A percentile compares a stretch with the other conserved stretches of the same genome.
Evolutionary conservation across 2,888 invertebrate genomes (phyloP).

Genomic region (Epinotia brunnichana): DNA sequence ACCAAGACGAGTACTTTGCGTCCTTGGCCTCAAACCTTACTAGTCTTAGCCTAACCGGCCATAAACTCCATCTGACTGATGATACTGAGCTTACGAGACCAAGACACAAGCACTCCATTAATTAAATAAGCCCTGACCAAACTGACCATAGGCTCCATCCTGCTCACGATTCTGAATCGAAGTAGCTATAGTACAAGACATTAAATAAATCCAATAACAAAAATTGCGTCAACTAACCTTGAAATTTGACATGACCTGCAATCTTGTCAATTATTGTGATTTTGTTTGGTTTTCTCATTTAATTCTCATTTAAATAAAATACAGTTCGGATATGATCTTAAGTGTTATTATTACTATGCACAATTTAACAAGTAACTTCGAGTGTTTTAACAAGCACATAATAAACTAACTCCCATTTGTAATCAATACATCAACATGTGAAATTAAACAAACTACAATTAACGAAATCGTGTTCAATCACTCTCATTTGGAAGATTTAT

Average conservation of each 20-base stretch:
- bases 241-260: neutral
- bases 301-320: neutral
- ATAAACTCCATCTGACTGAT: slow-evolving; percentile 5
- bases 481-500: too few relatives aligned
- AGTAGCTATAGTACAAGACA: too few relatives aligned
- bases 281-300: neutral
- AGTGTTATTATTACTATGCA: neutral
- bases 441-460: too few relatives aligned
- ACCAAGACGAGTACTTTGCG: neutral
- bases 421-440: too few relatives aligned
- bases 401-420: neutral
- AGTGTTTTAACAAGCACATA: neutral
- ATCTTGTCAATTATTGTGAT: neutral
- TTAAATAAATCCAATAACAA: too few relatives aligned
- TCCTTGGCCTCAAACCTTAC: neutral
- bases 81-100: slow-evolving; percentile 15
- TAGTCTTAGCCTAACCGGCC: neutral
- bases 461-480: too few relatives aligned
- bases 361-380: neutral
- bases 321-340: too few relatives aligned
- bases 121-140: neutral
- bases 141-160: neutral
- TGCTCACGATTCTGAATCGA: neutral
- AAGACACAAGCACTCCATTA: neutral
- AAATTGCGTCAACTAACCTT: neutral